Base-by-base conservation (phyloP, 2,888 invertebrate genomes). In the Odontocerum albicorne region DNA sequence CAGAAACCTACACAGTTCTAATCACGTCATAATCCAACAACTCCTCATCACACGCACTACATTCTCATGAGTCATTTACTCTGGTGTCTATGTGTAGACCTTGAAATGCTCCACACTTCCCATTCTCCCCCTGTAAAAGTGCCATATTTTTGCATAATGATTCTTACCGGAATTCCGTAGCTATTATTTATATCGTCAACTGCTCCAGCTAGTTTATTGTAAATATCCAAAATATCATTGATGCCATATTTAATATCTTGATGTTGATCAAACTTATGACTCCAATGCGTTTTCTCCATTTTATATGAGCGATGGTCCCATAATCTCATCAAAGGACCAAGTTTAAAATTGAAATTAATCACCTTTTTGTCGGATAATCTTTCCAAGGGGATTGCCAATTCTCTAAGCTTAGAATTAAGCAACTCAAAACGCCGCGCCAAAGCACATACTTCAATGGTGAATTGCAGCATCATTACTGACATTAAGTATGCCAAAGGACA, bases 121-220 rank as follows among this genome's bases (percentile, higher is more conserved):
- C n/a, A n/a, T n/a, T n/a, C n/a, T n/a, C n/a, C n/a, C n/a, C n/a
- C n/a, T n/a, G n/a, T n/a, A n/a, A n/a, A n/a, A n/a, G n/a, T n/a
- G n/a, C n/a, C n/a, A n/a, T n/a, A n/a, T n/a, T n/a, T n/a, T n/a
- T n/a, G n/a, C n/a, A n/a, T n/a, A n/a, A n/a, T 12, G 16, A 39
- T 15, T 10, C 16, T 13, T 15, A 16, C 12, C 35, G 35, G 4
- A 12, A 35, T 6, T 6, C 15, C 15, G 16, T 4, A 38, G 12
- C 16, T 2, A 6, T n/a, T 22, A 38, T 44, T 45, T 10, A 45
- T 45, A 6, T 45, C 17, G 21, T 44, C 27, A 36, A 52, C 31
- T 2, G 45, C 38, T n/a, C 45, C 36, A 20, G 36, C 22, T 12
- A 52, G 38, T 38, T 22, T 45, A 16, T 52, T 32, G 15, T 52